Percentiles rank a stretch among this genome's conserved stretches.
phyloP scores from a whole-genome alignment of 1,140 invertebrate species.

The Drusus annulatus region DNA sequence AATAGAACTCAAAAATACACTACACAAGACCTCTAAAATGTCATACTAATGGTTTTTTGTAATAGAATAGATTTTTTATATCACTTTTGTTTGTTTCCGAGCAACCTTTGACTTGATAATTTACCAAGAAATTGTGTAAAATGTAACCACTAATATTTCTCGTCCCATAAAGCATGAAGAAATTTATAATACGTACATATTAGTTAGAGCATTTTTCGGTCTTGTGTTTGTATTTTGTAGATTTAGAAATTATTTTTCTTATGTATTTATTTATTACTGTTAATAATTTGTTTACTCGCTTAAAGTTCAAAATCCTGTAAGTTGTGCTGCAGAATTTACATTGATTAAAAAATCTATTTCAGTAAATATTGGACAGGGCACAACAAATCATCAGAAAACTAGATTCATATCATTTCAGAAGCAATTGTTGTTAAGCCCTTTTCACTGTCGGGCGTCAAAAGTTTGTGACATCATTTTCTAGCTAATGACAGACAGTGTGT shows the following conservation, averaged over 20 bases:
- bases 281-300: not conserved
- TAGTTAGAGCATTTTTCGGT: constrained; percentile 32
- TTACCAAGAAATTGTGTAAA: not conserved
- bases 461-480: too few species aligned
- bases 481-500: too few species aligned
- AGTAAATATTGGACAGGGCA: too few species aligned
- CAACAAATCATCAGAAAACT: too few species aligned
- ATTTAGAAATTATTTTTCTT: too few species aligned
- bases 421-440: too few species aligned
- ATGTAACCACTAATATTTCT: constrained; percentile 28
- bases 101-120: not conserved
- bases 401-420: too few species aligned
- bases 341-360: too few species aligned
- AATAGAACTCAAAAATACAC: not conserved
- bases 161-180: constrained; percentile 7
- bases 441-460: too few species aligned
- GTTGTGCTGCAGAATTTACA: too few species aligned
- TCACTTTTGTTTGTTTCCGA: not conserved
- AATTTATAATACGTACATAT: not conserved
- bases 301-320: constrained; percentile 7
- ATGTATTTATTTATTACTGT: not conserved
- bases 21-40: constrained; percentile 54
- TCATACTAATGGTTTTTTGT: constrained; percentile 38
- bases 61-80: constrained; percentile 10
- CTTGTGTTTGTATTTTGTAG: constrained; percentile 25